Evolutionary conservation across 2,888 invertebrate species (phyloP), one percentile per base, ranked within the genome.

Genomic region (Hirtodrosophila cameraria): DNA sequence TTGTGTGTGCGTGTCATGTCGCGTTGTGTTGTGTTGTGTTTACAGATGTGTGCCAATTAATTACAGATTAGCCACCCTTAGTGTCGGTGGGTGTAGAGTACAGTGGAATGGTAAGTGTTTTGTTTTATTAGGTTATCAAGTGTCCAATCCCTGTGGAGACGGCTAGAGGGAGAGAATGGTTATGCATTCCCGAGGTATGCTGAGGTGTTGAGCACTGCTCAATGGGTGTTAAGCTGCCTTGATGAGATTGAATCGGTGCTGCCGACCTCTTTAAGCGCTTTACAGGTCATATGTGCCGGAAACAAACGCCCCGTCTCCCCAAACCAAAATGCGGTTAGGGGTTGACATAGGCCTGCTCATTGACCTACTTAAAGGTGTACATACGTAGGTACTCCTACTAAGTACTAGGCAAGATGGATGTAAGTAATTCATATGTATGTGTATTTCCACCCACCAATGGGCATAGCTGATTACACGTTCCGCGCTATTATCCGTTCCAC

Each of bases 61-160:
- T 87, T 75, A 75, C 84, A 74, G 79, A 86, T 85, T 85, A 87
- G 68, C 75, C 81, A 69, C 55, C 70, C 60, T n/a, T n/a, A n/a
- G n/a, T n/a, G n/a, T n/a, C n/a, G n/a, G n/a, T n/a, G n/a, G n/a
- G 63, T 76, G 55, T 68, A 42, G 20, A 43, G 38, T 33, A 16
- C 12, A 35, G 23, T 11, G 33, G 38, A 25, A 36, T 23, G 45
- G 41, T 13, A 28, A 43, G 18, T 43, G 50, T 66, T 74, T 67
- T 73, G 73, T 60, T 75, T 61, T 76, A 77, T 83, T 73, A 63
- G 69, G 59, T 69, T 79, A 64, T 75, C 75, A 79, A 63, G 52
- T 58, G 61, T 54, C 54, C 23, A 23, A 23, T 23, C 8, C 57
- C 45, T 42, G 30, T 38, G 36, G 38, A 31, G 13, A 39, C 5